These are phyloP conservation scores for Dichetophora obliterata DNA, from an alignment of 2,888 invertebrate genomes.

Conservation along the genomic window DNA sequence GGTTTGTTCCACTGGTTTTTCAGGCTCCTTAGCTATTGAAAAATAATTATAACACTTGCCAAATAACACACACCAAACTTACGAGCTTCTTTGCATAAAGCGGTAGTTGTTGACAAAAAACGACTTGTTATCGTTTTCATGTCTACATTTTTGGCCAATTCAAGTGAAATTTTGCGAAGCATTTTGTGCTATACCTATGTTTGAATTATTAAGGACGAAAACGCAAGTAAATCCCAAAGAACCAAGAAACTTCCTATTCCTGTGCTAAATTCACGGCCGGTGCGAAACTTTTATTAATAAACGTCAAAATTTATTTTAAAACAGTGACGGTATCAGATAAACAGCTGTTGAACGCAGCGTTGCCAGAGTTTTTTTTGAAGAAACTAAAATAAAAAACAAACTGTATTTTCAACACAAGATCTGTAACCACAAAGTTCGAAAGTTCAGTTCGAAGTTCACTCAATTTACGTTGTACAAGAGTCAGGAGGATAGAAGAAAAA, in stretches of 20 bases:
- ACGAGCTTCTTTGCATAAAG: constrained; percentile 50
- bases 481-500: too few relatives aligned
- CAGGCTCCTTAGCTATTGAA: constrained; percentile 37
- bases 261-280: not conserved
- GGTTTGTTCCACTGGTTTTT: constrained; percentile 45
- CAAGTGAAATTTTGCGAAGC: constrained; percentile 53
- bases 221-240: too few relatives aligned
- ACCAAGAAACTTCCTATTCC: too few relatives aligned
- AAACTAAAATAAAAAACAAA: too few relatives aligned
- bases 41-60: constrained; percentile 51
- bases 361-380: too few relatives aligned
- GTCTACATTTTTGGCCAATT: constrained; percentile 48
- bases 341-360: constrained; percentile 10
- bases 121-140: constrained; percentile 50
- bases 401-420: too few relatives aligned
- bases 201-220: not conserved
- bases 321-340: not conserved
- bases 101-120: constrained; percentile 48
- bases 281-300: not conserved
- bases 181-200: constrained; percentile 41
- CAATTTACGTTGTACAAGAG: too few relatives aligned
- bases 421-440: too few relatives aligned
- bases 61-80: not conserved
- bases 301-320: not conserved
- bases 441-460: too few relatives aligned